These are phyloP conservation scores for Pyrocephalus nanus DNA, from an alignment of 2,797 vertebrate species.

Conservation along the genomic window DNA sequence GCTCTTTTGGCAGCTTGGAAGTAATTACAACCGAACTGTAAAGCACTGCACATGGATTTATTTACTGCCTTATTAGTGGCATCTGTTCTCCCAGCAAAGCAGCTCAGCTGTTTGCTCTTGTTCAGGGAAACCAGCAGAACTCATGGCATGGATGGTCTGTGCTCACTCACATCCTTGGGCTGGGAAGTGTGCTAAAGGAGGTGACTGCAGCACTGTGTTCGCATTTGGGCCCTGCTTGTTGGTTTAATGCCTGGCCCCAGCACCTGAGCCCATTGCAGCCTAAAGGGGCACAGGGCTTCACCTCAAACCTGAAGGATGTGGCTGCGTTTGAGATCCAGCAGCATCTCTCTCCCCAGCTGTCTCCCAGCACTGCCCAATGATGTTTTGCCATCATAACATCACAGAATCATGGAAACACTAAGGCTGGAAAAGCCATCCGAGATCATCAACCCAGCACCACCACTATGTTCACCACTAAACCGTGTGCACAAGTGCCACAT, in stretches of 20 bases:
- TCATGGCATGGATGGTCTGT: accelerated
- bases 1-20: background rate
- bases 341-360: background rate
- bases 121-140: background rate
- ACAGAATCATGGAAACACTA: background rate
- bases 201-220: accelerated
- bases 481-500: background rate
- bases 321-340: background rate
- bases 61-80: slow-evolving; percentile 32
- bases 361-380: background rate
- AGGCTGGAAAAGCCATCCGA: background rate
- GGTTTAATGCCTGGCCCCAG: background rate
- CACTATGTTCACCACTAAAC: background rate
- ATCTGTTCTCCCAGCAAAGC: background rate
- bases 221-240: background rate
- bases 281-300: background rate
- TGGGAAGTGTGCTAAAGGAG: background rate
- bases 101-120: background rate
- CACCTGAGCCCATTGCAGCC: accelerated
- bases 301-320: background rate
- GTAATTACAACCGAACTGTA: slow-evolving; percentile 15
- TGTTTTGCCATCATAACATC: background rate
- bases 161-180: background rate
- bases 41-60: background rate
- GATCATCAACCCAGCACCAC: background rate